A percentile compares a stretch with the other conserved stretches of the same genome.
Evolutionary conservation across 2,113 vertebrate species (phyloP).

Genomic region (Chascanopsetta lugubris): DNA sequence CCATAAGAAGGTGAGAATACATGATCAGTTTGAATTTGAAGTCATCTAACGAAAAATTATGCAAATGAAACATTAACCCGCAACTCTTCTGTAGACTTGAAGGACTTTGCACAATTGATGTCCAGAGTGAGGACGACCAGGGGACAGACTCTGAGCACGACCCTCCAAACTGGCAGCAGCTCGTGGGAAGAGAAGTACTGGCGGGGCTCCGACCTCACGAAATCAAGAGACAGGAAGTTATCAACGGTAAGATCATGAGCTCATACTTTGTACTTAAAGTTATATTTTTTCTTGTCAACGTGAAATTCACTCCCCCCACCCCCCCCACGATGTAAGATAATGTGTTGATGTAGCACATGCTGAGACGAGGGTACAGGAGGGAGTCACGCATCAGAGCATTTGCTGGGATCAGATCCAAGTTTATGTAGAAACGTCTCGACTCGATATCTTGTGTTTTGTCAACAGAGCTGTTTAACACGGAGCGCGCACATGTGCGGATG

Average conservation of each 20-base stretch:
- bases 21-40: neutral
- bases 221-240: constrained; percentile 98
- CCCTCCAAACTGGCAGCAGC: constrained; percentile 95
- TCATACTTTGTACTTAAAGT: neutral
- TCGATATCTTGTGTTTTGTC: constrained; percentile 7
- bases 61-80: neutral
- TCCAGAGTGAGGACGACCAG: constrained; percentile 95
- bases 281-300: constrained; percentile 5
- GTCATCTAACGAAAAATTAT: neutral
- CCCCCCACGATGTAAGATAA: neutral
- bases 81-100: constrained; percentile 82
- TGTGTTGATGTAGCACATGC: neutral
- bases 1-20: constrained; percentile 62
- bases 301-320: neutral
- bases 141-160: constrained; percentile 91
- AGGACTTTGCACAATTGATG: constrained; percentile 83
- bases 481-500: constrained; percentile 92
- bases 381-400: neutral
- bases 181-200: constrained; percentile 91
- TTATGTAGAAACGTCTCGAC: constrained; percentile 6
- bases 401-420: constrained; percentile 12
- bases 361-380: neutral
- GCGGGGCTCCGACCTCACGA: constrained; percentile 90
- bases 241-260: constrained; percentile 86
- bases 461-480: constrained; percentile 93